phyloP scores from a whole-genome alignment of 2,888 invertebrate species.

The Lepidocyrtinus sp. region DNA sequence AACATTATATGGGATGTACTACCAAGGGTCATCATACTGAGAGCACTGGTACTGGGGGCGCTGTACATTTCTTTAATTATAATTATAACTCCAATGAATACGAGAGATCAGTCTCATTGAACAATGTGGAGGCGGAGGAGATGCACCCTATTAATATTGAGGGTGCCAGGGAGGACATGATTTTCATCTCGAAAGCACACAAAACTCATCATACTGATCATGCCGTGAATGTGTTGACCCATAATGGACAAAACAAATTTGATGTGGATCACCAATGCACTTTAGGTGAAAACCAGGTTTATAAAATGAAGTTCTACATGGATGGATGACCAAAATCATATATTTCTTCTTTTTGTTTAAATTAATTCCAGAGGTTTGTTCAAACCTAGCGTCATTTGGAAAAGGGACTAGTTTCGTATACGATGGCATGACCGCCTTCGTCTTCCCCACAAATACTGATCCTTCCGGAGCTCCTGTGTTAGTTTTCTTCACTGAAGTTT shows the following conservation, averaged over 20 bases:
- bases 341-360: too few relatives aligned
- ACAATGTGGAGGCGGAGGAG: slow-evolving; percentile 32
- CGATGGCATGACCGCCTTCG: slow-evolving; percentile 40
- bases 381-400: slow-evolving; percentile 16
- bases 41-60: too few relatives aligned
- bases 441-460: slow-evolving; percentile 40
- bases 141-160: slow-evolving; percentile 48
- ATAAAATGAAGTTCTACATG: too few relatives aligned
- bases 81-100: slow-evolving; percentile 57
- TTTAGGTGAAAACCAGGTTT: too few relatives aligned
- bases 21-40: too few relatives aligned
- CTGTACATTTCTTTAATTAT: slow-evolving; percentile 52
- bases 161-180: slow-evolving; percentile 55
- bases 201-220: slow-evolving; percentile 20
- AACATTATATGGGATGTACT: slow-evolving; percentile 57
- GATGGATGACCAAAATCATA: too few relatives aligned
- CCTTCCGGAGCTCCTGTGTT: slow-evolving; percentile 23
- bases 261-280: slow-evolving; percentile 42
- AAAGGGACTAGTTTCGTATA: slow-evolving; percentile 48
- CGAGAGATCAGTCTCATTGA: slow-evolving; percentile 26
- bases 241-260: slow-evolving; percentile 47
- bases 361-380: slow-evolving; percentile 33
- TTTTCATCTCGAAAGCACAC: slow-evolving; percentile 35
- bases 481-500: slow-evolving; percentile 38
- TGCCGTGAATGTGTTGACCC: slow-evolving; percentile 39